A percentile compares a stretch with the other conserved stretches of the same genome.
These are phyloP conservation scores for Xanthorhoe designata DNA, from an alignment of 2,888 invertebrate genomes.

Conservation along the genomic window DNA sequence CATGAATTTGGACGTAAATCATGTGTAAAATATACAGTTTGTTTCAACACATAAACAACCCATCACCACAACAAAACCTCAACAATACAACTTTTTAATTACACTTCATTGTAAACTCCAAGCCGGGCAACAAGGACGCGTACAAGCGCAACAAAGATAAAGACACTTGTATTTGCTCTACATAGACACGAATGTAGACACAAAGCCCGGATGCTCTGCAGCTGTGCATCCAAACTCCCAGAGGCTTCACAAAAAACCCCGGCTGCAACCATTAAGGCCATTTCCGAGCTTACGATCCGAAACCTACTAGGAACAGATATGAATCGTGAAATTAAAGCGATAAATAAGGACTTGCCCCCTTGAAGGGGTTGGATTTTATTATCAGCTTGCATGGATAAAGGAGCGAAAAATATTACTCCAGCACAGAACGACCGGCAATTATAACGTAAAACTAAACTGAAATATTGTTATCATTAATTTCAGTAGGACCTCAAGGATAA, in stretches of 20 bases:
- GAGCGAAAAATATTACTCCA: conserved; percentile 17
- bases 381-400: conserved; percentile 46
- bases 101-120: conserved; percentile 15
- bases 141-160: conserved; percentile 35
- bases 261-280: conserved; percentile 27
- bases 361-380: conserved; percentile 41
- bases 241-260: conserved; percentile 34
- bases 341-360: conserved; percentile 28
- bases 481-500: too few species aligned
- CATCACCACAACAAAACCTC: neutral
- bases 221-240: conserved; percentile 66
- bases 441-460: neutral
- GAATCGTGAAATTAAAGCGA: conserved; percentile 35
- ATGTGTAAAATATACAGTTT: too few species aligned
- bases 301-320: conserved; percentile 28
- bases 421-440: conserved; percentile 7
- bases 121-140: conserved; percentile 7
- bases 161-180: conserved; percentile 43
- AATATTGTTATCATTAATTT: too few species aligned
- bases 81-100: conserved; percentile 20
- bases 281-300: conserved; percentile 35
- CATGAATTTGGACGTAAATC: too few species aligned
- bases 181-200: conserved; percentile 39
- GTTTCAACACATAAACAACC: neutral
- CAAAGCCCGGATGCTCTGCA: conserved; percentile 70